A percentile compares a stretch with the other conserved stretches of the same genome.
Evolutionary conservation across 2,888 invertebrate genomes (phyloP).

Genomic region (Cotesia congregata): DNA sequence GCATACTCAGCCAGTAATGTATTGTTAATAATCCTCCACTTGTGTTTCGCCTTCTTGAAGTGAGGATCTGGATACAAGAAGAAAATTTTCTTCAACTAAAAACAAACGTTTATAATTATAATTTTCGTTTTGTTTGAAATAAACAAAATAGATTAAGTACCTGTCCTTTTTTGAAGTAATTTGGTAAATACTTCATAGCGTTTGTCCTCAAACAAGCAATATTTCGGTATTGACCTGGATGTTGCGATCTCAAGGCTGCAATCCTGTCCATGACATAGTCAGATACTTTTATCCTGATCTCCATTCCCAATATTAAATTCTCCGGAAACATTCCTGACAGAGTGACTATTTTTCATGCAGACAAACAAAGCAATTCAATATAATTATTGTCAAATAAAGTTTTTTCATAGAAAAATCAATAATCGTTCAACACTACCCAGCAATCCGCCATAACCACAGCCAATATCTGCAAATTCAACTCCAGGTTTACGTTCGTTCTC

Average conservation of each 20-base stretch:
- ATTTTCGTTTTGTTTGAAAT: neutral
- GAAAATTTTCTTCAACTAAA: conserved; percentile 94
- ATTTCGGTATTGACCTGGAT: conserved; percentile 87
- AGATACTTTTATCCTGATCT: conserved; percentile 98
- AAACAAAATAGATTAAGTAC: conserved; percentile 68
- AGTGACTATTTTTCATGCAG: conserved; percentile 76
- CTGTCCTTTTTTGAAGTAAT: conserved; percentile 95
- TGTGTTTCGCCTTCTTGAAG: conserved; percentile 98
- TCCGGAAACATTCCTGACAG: conserved; percentile 93
- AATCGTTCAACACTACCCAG: conserved; percentile 73
- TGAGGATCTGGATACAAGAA: conserved; percentile 99
- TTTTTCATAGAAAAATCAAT: neutral
- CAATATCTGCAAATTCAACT: conserved; percentile 94
- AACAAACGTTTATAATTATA: conserved; percentile 25
- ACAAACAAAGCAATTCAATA: conserved; percentile 45
- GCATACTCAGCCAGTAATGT: conserved; percentile 97
- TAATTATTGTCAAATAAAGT: neutral
- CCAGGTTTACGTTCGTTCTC: conserved; percentile 38
- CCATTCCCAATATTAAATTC: conserved; percentile 91
- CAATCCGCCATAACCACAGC: conserved; percentile 98
- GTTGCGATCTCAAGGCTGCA: conserved; percentile 83
- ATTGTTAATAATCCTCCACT: conserved; percentile 98
- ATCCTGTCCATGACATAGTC: conserved; percentile 98
- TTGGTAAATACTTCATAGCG: conserved; percentile 99
- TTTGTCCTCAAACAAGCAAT: conserved; percentile 95